These are phyloP conservation scores for Drosophila melanosoma DNA, from an alignment of 2,888 invertebrate genomes.

Conservation along the genomic window DNA sequence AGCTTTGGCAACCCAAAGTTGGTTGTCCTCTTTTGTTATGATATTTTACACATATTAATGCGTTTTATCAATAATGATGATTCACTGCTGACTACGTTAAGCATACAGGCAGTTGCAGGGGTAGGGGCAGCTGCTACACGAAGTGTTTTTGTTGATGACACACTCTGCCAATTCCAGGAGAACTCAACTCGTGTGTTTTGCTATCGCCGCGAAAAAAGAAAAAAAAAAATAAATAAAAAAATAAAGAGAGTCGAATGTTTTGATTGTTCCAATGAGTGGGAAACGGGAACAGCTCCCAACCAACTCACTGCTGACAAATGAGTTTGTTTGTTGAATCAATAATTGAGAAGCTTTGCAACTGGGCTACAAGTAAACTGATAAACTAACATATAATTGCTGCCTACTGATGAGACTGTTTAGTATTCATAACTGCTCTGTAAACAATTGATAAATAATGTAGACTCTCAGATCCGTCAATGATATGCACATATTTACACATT, in stretches of 20 bases:
- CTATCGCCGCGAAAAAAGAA: constrained; percentile 8
- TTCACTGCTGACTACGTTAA: constrained; percentile 26
- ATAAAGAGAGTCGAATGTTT: constrained; percentile 22
- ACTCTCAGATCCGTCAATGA: constrained; percentile 1
- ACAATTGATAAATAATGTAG: not conserved
- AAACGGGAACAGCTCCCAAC: not conserved
- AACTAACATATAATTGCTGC: not conserved
- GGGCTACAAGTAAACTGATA: constrained; percentile 11
- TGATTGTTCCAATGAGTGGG: constrained; percentile 6
- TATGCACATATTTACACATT: constrained; percentile 34
- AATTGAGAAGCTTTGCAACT: constrained; percentile 24
- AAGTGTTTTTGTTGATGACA: constrained; percentile 42
- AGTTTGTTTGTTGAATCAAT: constrained; percentile 22
- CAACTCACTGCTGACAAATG: not conserved
- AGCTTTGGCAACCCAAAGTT: not conserved
- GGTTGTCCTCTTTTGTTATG: constrained; percentile 2
- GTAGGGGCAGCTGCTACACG: constrained; percentile 1
- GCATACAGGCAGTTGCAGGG: not conserved
- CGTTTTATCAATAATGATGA: constrained; percentile 55
- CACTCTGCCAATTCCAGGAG: constrained; percentile 34
- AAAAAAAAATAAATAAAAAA: not conserved
- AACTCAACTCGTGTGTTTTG: constrained; percentile 38
- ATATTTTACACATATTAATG: constrained; percentile 28
- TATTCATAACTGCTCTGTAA: not conserved
- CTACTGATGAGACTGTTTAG: not conserved